Evolutionary conservation across 2,888 invertebrate species (phyloP), one percentile per base, ranked within the genome.

Genomic region (Apoda limacodes): DNA sequence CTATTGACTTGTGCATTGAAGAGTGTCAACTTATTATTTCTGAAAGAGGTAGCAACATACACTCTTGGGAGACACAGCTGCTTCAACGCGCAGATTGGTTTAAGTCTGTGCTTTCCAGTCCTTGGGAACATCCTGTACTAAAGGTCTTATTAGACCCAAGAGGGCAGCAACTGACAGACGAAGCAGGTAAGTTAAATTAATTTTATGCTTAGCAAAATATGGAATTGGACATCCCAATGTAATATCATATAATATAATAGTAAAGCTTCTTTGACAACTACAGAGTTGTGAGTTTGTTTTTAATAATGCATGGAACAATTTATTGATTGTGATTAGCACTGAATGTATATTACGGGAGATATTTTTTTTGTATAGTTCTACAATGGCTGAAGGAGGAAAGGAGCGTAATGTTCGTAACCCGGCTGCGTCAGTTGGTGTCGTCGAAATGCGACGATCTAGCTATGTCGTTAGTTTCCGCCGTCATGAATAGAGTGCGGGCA

Each of bases 331-430:
- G n/a, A n/a, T n/a, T n/a, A n/a, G n/a, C n/a, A n/a, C n/a, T n/a
- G n/a, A n/a, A n/a, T n/a, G n/a, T n/a, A n/a, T n/a, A n/a, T n/a
- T n/a, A n/a, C n/a, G n/a, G n/a, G n/a, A n/a, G n/a, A n/a, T n/a
- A n/a, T n/a, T n/a, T n/a, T n/a, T n/a, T n/a, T n/a, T n/a, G 55
- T 59, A 3, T 61, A 82, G 81, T 82, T 32, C 30, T 80, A 71
- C 76, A 76, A 64, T 86, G 86, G 76, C 82, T 86, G 56, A 80
- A 72, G 44, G 74, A 82, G 47, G 87, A 88, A 65, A 82, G 83
- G 35, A 83, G 83, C 25, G 72, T 82, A 44, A 69, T 85, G 55
- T 74, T 87, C 51, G 74, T 82, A 52, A 80, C 83, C 62, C 78
- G 87, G 42, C 68, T 88, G 42, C 83, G 84, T 35, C 84, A 85